A percentile compares a stretch with the other conserved stretches of the same genome.
Conservation (phyloP, 2,888 invertebrate genomes). For the Drosophila infuscata region DNA sequence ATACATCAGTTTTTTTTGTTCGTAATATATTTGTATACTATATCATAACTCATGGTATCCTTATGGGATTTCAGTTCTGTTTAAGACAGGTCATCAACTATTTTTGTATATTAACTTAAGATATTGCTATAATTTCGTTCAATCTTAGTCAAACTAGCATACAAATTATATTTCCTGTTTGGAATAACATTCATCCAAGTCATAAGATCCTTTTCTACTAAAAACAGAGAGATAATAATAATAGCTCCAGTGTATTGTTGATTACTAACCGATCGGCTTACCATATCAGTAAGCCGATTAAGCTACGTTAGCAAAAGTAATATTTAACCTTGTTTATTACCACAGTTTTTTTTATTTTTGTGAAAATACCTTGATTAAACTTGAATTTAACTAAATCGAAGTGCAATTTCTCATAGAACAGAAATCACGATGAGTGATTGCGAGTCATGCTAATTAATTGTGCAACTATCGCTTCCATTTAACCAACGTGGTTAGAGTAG, state of each 20-base stretch:
- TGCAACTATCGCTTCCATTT: background rate
- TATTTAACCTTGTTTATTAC: background rate
- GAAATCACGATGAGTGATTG: background rate
- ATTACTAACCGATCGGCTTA: background rate
- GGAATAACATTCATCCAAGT: background rate
- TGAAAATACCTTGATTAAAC: background rate
- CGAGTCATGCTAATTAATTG: slow-evolving; percentile 2
- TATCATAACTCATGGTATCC: background rate
- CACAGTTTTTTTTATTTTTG: too few relatives aligned
- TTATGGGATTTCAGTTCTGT: background rate
- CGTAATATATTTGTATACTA: background rate
- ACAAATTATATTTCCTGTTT: background rate
- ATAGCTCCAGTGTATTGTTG: background rate
- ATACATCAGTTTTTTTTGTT: background rate
- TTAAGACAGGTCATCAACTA: background rate
- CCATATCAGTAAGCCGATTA: too few relatives aligned
- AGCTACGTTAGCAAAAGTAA: background rate
- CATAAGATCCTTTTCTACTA: background rate
- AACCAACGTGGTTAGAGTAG: background rate
- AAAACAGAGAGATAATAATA: background rate
- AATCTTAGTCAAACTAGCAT: background rate
- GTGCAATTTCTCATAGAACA: background rate
- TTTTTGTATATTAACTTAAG: background rate
- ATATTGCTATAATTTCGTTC: background rate
- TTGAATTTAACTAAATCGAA: background rate